These are phyloP conservation scores for Phyllotreta striolata DNA, from an alignment of 2,888 invertebrate species.

Conservation along the genomic window DNA sequence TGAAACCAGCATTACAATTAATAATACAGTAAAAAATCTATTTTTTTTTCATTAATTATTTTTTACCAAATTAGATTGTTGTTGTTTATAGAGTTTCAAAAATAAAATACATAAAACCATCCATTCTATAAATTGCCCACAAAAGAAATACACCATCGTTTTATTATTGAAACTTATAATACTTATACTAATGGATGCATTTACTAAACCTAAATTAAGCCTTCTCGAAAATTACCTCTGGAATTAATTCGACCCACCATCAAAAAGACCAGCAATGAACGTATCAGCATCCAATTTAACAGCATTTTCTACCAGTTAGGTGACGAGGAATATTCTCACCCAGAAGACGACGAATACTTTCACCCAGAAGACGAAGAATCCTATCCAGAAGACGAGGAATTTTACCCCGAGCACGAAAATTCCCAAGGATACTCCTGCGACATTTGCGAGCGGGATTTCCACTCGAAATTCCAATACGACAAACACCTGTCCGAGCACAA, in stretches of 20 bases:
- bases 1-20: too few species aligned
- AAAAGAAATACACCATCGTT: too few species aligned
- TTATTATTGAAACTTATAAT: too few species aligned
- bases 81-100: too few species aligned
- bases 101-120: too few species aligned
- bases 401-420: conserved; percentile 13
- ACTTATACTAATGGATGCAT: too few species aligned
- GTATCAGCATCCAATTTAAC: conserved; percentile 7
- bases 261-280: conserved; percentile 17
- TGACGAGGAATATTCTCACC: conserved; percentile 39
- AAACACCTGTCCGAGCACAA: conserved; percentile 79
- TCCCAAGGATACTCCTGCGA: conserved; percentile 68
- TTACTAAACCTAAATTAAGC: too few species aligned
- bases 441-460: conserved; percentile 82
- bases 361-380: conserved; percentile 17
- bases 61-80: too few species aligned
- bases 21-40: too few species aligned
- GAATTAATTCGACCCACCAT: conserved; percentile 1
- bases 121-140: too few species aligned
- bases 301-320: conserved; percentile 28
- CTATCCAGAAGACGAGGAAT: conserved; percentile 29
- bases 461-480: conserved; percentile 66
- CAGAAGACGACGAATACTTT: conserved; percentile 38
- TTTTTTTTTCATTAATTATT: too few species aligned
- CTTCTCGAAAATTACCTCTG: too few species aligned